Evolutionary conservation across 2,888 invertebrate species (phyloP), one percentile per base, ranked within the genome.

Genomic region (Zelleria hepariella): DNA sequence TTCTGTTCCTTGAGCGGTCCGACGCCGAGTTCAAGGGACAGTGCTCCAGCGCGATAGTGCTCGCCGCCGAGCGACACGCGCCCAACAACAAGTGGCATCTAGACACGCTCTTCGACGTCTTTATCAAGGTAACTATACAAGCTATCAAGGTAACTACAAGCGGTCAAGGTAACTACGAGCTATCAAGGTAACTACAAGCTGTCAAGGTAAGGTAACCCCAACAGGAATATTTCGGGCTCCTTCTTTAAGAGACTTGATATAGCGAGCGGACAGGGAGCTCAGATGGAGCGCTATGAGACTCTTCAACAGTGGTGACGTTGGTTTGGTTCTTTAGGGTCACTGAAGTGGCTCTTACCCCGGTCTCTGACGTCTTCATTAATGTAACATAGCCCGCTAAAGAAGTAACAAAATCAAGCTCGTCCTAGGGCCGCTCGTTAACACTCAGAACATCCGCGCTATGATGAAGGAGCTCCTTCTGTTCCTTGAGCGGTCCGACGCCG

Each of bases 1-100:
- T 99, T 32, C 78, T 93, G 27, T 99, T 99, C 89, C 91, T 99
- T 67, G 98, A 98, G 78, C 95, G 96, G 59, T 95, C 98, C 23
- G 99, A 99, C 88, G 94, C 98, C 0, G 99, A 99, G 85, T 99
- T 99, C 86, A 99, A 99, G 86, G 96, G 97, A 48, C 96, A 97
- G 69, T 98, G 98, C 84, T 98, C 99, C 63, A 98, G 98, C 65
- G 97, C 96, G 72, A 97, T 99, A 89, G 98, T 99, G 59, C 90
- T 96, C 62, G 95, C 98, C 0, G 98, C 99, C 0, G 99, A 99
- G 84, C 92, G 96, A 75, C 96, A 93, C 83, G 93, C 96, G 21
- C 99, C 99, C 0, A 96, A 94, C 74, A 95, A 95, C 75, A 94
- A 96, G 74, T 99, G 99, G 99, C 99, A 99, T 86, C 91, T 99